Percentiles rank a stretch among this genome's conserved stretches.
These are phyloP conservation scores for Epinephelus fuscoguttatus DNA, from an alignment of 2,113 vertebrate genomes.

Conservation along the genomic window DNA sequence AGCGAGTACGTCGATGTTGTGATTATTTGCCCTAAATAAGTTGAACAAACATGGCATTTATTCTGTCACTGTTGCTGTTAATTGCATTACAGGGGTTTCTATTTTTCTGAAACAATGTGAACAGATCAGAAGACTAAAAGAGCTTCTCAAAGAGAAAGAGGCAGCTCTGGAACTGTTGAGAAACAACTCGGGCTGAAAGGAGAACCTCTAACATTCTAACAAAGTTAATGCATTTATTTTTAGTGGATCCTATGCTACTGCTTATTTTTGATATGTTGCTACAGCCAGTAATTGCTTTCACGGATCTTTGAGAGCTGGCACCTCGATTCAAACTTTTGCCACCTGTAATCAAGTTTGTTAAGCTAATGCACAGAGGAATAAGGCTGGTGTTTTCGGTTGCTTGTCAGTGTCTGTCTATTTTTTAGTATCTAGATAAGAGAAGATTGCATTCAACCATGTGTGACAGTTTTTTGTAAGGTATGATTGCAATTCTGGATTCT, in stretches of 20 bases:
- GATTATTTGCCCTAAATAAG: not conserved
- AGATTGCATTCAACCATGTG: not conserved
- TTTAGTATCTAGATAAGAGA: constrained; percentile 23
- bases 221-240: too few species aligned
- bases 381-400: constrained; percentile 9
- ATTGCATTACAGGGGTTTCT: not conserved
- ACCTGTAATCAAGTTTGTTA: constrained; percentile 46
- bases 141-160: too few species aligned
- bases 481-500: not conserved
- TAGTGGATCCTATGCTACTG: too few species aligned
- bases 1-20: too few species aligned
- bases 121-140: too few species aligned
- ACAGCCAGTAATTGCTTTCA: constrained; percentile 24
- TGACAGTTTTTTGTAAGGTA: not conserved
- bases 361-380: constrained; percentile 13
- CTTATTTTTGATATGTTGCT: constrained; percentile 15
- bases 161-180: too few species aligned
- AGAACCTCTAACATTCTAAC: too few species aligned
- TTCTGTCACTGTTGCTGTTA: not conserved
- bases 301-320: constrained; percentile 20
- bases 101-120: too few species aligned
- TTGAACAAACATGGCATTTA: not conserved
- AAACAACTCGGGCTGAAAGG: too few species aligned
- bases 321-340: constrained; percentile 43
- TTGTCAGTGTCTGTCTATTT: constrained; percentile 18